phyloP scores from a whole-genome alignment of 2,113 vertebrate species.

The Athene noctua region DNA sequence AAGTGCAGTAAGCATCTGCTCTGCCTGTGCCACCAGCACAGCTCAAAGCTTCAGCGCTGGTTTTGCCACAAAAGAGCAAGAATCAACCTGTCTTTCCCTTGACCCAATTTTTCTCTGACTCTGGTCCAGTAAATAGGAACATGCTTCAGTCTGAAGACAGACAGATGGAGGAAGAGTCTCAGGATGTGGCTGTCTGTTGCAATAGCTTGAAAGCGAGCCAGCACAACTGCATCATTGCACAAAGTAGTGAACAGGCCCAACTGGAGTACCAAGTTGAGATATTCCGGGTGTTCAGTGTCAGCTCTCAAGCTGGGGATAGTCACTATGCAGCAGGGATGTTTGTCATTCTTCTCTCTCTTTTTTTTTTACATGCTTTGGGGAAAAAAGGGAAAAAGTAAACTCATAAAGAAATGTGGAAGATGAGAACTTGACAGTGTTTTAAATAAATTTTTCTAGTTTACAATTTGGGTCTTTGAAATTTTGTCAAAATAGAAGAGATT shows the following conservation, averaged over 20 bases:
- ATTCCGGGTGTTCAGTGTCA: not conserved
- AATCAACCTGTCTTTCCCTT: not conserved
- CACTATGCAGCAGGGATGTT: not conserved
- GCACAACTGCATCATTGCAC: not conserved
- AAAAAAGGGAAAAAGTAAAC: not conserved
- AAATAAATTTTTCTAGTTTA: not conserved
- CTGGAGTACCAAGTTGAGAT: not conserved
- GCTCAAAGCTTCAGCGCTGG: accelerated
- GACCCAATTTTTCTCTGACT: not conserved
- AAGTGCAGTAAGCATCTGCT: not conserved
- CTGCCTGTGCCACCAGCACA: not conserved
- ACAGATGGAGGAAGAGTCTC: not conserved
- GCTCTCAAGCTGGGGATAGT: not conserved
- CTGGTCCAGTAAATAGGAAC: not conserved
- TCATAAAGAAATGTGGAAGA: not conserved
- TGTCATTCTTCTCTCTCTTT: not conserved
- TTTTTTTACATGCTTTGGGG: accelerated
- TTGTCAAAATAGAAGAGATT: not conserved
- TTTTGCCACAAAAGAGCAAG: not conserved
- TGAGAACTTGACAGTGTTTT: not conserved
- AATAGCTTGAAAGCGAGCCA: not conserved
- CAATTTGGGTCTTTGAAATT: not conserved
- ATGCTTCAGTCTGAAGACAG: not conserved
- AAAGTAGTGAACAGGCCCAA: constrained; percentile 12
- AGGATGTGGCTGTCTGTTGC: constrained; percentile 9